Evolutionary conservation across 2,113 vertebrate species (phyloP).

Genomic region (Chaetops frenatus): DNA sequence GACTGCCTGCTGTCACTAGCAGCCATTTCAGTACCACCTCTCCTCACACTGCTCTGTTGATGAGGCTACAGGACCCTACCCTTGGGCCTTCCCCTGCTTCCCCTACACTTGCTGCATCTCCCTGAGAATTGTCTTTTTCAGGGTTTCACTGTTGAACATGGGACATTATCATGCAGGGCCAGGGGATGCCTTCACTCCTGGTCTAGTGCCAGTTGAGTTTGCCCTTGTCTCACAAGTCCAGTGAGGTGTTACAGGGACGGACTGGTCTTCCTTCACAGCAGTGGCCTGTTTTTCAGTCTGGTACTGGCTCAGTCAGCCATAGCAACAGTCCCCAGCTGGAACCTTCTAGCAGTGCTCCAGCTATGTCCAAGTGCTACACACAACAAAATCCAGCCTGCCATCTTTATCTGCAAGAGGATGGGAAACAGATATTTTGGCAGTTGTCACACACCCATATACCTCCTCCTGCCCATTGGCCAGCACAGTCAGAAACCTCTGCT

Average conservation of each 20-base stretch:
- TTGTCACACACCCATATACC: not conserved
- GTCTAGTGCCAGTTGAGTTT: not conserved
- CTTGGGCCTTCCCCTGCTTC: not conserved
- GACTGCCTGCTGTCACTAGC: not conserved
- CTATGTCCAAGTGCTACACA: accelerated
- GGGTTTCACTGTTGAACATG: not conserved
- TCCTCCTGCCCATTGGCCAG: not conserved
- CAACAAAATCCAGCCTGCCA: not conserved
- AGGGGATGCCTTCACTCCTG: not conserved
- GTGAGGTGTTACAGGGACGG: not conserved
- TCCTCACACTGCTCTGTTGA: not conserved
- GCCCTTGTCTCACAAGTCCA: not conserved
- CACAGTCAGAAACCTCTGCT: not conserved
- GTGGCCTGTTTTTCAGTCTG: not conserved
- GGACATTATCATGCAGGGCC: too few species aligned
- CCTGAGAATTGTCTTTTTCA: not conserved
- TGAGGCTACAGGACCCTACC: not conserved
- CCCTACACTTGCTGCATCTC: not conserved
- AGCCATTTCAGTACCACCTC: not conserved
- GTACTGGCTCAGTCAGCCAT: not conserved
- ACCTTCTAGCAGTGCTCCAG: not conserved
- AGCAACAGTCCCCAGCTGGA: not conserved
- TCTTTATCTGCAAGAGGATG: not conserved
- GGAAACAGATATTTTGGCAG: not conserved
- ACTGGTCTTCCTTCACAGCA: not conserved